Evolutionary conservation across 2,888 invertebrate genomes (phyloP).

Genomic region (Napeogenes sylphis): DNA sequence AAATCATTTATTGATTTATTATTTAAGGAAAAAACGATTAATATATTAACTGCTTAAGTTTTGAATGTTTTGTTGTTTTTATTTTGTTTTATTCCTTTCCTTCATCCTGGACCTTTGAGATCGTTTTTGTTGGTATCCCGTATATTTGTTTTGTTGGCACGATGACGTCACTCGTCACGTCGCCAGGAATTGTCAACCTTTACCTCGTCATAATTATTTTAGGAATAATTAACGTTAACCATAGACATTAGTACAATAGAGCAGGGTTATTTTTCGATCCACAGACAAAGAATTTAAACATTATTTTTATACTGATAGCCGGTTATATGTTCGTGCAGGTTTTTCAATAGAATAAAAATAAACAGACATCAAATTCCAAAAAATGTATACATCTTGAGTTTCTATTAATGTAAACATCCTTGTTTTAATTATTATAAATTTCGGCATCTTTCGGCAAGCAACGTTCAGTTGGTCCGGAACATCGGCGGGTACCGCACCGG

Average conservation of each 20-base stretch:
- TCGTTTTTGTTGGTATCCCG: constrained; percentile 48
- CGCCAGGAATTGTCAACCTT: constrained; percentile 71
- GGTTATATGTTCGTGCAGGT: constrained; percentile 73
- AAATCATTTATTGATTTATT: constrained; percentile 78
- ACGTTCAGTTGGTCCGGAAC: constrained; percentile 63
- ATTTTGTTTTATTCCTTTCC: constrained; percentile 48
- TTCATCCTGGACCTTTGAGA: constrained; percentile 60
- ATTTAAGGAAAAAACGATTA: constrained; percentile 75
- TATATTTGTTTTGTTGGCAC: constrained; percentile 52
- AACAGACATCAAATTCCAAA: constrained; percentile 65
- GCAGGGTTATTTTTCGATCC: constrained; percentile 78
- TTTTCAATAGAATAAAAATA: constrained; percentile 63
- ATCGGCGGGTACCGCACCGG: constrained; percentile 44
- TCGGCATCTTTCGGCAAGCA: constrained; percentile 67
- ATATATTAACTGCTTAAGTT: constrained; percentile 78
- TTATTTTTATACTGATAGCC: constrained; percentile 77
- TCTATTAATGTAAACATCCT: constrained; percentile 67
- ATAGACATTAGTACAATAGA: constrained; percentile 77
- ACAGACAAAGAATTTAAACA: constrained; percentile 72
- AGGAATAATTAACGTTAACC: constrained; percentile 76
- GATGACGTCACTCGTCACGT: constrained; percentile 52
- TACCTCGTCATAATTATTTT: constrained; percentile 75
- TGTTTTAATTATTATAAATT: constrained; percentile 54
- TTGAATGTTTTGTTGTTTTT: constrained; percentile 73
- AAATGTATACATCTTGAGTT: constrained; percentile 63